These are phyloP conservation scores for Pangasianodon gigas DNA, from an alignment of 2,113 vertebrate species.

Conservation along the genomic window DNA sequence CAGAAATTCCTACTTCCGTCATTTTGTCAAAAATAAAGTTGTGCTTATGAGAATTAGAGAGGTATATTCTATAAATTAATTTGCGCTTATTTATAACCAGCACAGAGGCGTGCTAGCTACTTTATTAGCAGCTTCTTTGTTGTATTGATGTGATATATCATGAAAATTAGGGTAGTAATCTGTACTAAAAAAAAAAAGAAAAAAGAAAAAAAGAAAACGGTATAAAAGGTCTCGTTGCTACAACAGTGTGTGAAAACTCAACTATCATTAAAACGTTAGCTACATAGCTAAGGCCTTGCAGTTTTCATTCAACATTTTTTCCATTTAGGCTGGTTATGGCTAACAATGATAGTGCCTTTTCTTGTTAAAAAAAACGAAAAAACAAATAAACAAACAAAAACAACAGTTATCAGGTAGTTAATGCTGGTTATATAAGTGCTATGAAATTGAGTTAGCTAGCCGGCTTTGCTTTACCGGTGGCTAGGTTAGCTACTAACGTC, in stretches of 20 bases:
- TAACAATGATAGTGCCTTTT: background rate
- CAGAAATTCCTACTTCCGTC: background rate
- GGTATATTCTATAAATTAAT: background rate
- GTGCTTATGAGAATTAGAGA: background rate
- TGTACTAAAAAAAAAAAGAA: background rate
- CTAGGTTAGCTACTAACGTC: background rate
- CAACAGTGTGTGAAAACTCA: background rate
- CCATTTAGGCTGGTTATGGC: background rate
- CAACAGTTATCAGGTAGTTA: background rate
- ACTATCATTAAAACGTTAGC: background rate
- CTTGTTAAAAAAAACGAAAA: too few relatives aligned
- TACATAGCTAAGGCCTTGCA: background rate
- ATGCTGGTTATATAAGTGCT: too few relatives aligned
- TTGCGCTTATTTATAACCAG: background rate
- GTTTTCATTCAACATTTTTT: background rate
- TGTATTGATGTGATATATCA: background rate
- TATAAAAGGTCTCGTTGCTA: background rate
- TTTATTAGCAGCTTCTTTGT: background rate
- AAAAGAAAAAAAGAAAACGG: background rate
- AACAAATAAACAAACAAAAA: background rate
- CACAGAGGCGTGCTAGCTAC: background rate
- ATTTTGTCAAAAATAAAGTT: background rate
- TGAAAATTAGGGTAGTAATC: background rate
- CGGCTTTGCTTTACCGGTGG: background rate
- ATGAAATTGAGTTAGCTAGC: background rate